Evolutionary conservation across 2,797 vertebrate genomes (phyloP).

Genomic region (Sparidentex hasta): DNA sequence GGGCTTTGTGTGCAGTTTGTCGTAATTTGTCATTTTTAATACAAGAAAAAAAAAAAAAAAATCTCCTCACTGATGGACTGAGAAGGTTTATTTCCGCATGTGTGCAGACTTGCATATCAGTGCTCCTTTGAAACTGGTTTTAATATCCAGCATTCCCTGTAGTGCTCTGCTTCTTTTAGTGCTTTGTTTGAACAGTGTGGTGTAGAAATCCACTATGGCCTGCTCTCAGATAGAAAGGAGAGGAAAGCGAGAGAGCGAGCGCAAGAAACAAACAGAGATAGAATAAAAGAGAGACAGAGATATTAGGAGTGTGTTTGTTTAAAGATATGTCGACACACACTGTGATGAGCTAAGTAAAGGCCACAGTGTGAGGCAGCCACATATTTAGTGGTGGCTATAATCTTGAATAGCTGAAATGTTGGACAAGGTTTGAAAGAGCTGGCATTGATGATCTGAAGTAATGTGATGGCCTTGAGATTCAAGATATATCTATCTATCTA

Average conservation of each 20-base stretch:
- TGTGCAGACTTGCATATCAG: neutral
- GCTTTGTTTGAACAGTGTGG: slow-evolving; percentile 64
- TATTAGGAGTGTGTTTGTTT: slow-evolving; percentile 73
- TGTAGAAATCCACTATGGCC: slow-evolving; percentile 56
- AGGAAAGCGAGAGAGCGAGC: slow-evolving; percentile 1
- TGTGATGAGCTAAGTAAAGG: slow-evolving; percentile 70
- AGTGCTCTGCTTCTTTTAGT: slow-evolving; percentile 35
- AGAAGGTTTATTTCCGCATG: slow-evolving; percentile 1
- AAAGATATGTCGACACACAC: slow-evolving; percentile 72
- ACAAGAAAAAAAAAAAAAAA: slow-evolving; percentile 13
- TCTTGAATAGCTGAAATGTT: slow-evolving; percentile 36
- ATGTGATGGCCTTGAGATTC: neutral
- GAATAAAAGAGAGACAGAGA: slow-evolving; percentile 16
- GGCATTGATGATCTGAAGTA: slow-evolving; percentile 2
- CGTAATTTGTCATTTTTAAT: slow-evolving; percentile 8
- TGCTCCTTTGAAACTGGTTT: slow-evolving; percentile 46
- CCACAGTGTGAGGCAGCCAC: slow-evolving; percentile 66
- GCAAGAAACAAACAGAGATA: slow-evolving; percentile 27
- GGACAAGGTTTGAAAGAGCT: slow-evolving; percentile 27
- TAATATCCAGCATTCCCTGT: slow-evolving; percentile 58
- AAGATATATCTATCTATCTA: no score
- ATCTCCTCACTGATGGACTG: neutral
- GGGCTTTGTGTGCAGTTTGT: slow-evolving; percentile 5
- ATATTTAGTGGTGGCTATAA: slow-evolving; percentile 63
- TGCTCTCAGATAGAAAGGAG: slow-evolving; percentile 18